These are phyloP conservation scores for Myotis pilosus DNA, from an alignment of 2,797 vertebrate species.

Conservation along the genomic window DNA sequence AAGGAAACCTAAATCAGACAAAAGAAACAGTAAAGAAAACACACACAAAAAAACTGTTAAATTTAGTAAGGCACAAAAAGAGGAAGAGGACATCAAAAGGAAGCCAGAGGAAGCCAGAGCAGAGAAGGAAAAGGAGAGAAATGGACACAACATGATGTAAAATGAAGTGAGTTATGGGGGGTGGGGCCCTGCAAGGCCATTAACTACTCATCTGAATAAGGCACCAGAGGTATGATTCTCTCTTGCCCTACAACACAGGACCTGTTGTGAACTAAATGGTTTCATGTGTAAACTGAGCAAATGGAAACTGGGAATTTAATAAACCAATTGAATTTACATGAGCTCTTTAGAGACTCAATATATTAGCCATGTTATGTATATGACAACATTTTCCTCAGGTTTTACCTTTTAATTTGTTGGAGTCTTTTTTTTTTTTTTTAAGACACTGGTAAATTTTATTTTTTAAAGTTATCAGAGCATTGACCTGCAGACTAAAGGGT, in stretches of 20 bases:
- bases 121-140: slow-evolving; percentile 42
- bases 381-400: neutral
- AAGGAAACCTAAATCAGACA: slow-evolving; percentile 64
- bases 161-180: neutral
- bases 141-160: neutral
- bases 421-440: neutral
- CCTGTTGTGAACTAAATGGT: slow-evolving; percentile 1
- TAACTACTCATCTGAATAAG: neutral
- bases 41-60: neutral
- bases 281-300: slow-evolving; percentile 9
- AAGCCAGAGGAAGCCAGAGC: slow-evolving; percentile 45
- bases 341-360: neutral
- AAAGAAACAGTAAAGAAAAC: slow-evolving; percentile 38
- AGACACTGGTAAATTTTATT: neutral
- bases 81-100: slow-evolving; percentile 64
- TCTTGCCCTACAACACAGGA: neutral
- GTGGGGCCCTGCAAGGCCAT: neutral
- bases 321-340: neutral
- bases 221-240: neutral
- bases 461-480: neutral
- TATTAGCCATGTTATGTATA: neutral
- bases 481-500: no score
- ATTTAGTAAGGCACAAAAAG: slow-evolving; percentile 65
- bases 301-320: slow-evolving; percentile 33
- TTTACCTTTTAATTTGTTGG: slow-evolving; percentile 24